Evolutionary conservation across 2,888 invertebrate genomes (phyloP), one percentile per base, ranked within the genome.

Genomic region (Scaptomyza caliginosa): DNA sequence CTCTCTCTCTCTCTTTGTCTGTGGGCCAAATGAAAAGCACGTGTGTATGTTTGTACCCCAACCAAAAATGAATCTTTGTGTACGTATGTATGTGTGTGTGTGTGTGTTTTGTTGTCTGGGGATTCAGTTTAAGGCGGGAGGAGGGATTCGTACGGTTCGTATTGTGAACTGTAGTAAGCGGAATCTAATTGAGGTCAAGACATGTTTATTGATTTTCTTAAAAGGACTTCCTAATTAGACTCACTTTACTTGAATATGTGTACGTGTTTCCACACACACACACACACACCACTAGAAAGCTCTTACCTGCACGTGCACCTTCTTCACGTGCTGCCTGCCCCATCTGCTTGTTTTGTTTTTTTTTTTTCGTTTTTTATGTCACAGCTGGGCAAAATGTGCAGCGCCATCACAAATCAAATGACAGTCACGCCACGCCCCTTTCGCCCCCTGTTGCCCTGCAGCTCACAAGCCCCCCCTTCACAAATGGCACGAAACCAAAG

Each of bases 161-260:
- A 79, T 84, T 87, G 86, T 84, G 86, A 84, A 87, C 77, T 83
- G 77, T 77, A 62, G 87, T 86, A 87, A 83, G 86, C 83, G 86
- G 58, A 86, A 86, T 86, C 88, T 84, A 88, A 88, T 88, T 89
- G 88, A 89, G 88, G 88, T 88, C 88, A 89, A 88, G 88, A 88
- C 89, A 87, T 88, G 82, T 84, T 79, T 89, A 88, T 88, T 88
- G 88, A 88, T 88, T 89, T 89, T 89, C 75, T 78, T 80, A 86
- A 84, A 84, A 84, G 88, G 84, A 84, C 84, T 80, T 88, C 84
- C 88, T 86, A 84, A 84, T 84, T 84, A 84, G 84, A 83, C 82
- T 83, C 79, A 84, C 85, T 84, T 86, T 77, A 67, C 81, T 74
- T 58, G 69, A 65, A 55, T 34, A 26, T 36, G 16, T 66, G 50